These are phyloP conservation scores for Pogoniulus pusillus DNA, from an alignment of 2,797 vertebrate species.

Conservation along the genomic window DNA sequence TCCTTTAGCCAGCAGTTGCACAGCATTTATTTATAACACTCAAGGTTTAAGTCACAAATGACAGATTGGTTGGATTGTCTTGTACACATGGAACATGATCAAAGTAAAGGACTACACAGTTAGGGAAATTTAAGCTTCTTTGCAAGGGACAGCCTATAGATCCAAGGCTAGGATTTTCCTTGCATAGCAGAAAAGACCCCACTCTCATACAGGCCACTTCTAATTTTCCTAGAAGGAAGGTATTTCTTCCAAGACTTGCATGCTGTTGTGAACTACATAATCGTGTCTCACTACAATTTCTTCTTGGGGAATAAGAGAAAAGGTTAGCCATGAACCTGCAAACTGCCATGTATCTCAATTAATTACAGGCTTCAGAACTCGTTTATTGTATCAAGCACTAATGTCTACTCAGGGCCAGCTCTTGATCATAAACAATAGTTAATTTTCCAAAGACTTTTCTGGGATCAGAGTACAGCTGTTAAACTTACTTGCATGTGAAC, in stretches of 20 bases:
- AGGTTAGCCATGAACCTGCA: slow-evolving; percentile 9
- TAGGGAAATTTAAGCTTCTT: slow-evolving; percentile 56
- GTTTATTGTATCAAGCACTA: slow-evolving; percentile 5
- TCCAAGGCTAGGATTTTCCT: slow-evolving; percentile 59
- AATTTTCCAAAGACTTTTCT: slow-evolving; percentile 14
- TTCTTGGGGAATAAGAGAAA: slow-evolving; percentile 15
- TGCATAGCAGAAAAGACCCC: slow-evolving; percentile 35
- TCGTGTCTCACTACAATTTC: slow-evolving; percentile 42
- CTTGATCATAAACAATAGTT: background rate
- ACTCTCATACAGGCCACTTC: slow-evolving; percentile 23
- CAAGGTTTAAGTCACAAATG: slow-evolving; percentile 67
- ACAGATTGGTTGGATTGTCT: slow-evolving; percentile 68
- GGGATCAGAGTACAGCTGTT: background rate
- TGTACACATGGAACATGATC: slow-evolving; percentile 63
- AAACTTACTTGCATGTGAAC: background rate
- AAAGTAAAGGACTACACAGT: slow-evolving; percentile 56
- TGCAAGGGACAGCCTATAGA: slow-evolving; percentile 54
- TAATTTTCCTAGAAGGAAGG: slow-evolving; percentile 59
- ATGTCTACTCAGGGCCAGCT: background rate
- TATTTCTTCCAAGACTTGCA: slow-evolving; percentile 25
- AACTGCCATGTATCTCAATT: background rate
- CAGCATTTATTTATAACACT: slow-evolving; percentile 73
- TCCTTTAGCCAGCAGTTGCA: slow-evolving; percentile 55
- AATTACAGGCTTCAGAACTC: slow-evolving; percentile 6
- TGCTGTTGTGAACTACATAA: slow-evolving; percentile 14